phyloP scores from a whole-genome alignment of 2,113 vertebrate genomes.

The Crotalus horridus region DNA sequence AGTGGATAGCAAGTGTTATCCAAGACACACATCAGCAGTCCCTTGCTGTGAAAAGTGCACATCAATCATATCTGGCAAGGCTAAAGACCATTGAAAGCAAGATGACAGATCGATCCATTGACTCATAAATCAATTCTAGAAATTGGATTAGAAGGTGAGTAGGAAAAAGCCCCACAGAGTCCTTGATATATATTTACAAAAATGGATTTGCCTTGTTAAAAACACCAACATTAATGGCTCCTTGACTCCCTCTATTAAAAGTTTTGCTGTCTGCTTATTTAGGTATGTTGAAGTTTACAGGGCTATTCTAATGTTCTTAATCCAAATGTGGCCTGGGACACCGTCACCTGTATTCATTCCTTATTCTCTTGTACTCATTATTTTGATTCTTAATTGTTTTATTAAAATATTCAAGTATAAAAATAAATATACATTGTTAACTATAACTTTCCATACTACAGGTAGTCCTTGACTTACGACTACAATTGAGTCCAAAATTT shows the following conservation, averaged over 20 bases:
- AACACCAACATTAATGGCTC: not conserved
- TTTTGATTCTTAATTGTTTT: not conserved
- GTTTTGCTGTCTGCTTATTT: not conserved
- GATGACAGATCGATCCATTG: not conserved
- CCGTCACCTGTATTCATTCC: not conserved
- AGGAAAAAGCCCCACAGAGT: not conserved
- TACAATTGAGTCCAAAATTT: not conserved
- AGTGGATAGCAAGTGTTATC: not conserved
- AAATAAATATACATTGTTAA: not conserved
- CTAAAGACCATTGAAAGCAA: constrained; percentile 1
- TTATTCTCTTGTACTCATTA: not conserved
- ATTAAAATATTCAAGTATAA: not conserved
- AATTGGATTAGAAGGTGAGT: not conserved
- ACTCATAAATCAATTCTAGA: not conserved
- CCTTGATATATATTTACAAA: not conserved
- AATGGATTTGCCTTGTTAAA: not conserved
- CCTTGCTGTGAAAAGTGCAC: not conserved
- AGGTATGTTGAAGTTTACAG: not conserved
- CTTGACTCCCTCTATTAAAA: not conserved
- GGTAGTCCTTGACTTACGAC: not conserved
- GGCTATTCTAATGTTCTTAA: not conserved
- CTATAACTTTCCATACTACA: not conserved
- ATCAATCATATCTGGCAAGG: not conserved
- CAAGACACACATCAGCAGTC: not conserved
- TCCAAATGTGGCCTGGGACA: not conserved